Conservation (phyloP, 2,113 vertebrate genomes). For the Charina bottae region DNA sequence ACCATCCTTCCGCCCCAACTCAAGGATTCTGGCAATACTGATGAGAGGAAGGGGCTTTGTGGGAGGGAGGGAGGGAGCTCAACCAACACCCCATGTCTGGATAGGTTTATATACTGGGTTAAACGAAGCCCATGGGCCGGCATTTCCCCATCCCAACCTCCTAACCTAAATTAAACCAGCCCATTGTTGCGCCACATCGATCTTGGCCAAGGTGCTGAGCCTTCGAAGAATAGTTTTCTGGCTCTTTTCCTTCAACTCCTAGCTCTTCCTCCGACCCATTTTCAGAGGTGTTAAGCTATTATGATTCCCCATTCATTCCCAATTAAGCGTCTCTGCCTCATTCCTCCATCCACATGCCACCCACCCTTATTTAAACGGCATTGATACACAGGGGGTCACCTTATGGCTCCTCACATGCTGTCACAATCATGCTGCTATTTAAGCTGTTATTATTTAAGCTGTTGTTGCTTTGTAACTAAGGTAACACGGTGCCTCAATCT, state of each 20-base stretch:
- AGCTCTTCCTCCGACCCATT: slow-evolving; percentile 49
- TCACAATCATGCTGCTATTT: slow-evolving; percentile 52
- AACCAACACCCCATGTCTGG: too few species aligned
- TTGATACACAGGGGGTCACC: slow-evolving; percentile 11
- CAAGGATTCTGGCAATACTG: too few species aligned
- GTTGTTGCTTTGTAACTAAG: not conserved
- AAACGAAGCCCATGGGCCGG: too few species aligned
- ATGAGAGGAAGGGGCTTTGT: too few species aligned
- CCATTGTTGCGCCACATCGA: not conserved
- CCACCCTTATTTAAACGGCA: slow-evolving; percentile 36
- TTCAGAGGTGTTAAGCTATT: slow-evolving; percentile 37
- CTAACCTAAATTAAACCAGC: not conserved
- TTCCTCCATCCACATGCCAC: slow-evolving; percentile 13
- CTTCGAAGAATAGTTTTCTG: not conserved
- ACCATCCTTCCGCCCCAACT: too few species aligned
- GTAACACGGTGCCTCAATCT: slow-evolving; percentile 54
- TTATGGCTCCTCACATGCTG: slow-evolving; percentile 25
- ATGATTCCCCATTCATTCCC: slow-evolving; percentile 52
- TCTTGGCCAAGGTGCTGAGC: not conserved
- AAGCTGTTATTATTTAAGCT: slow-evolving; percentile 50
- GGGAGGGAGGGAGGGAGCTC: too few species aligned
- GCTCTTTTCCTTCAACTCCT: not conserved
- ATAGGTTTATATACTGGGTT: too few species aligned
- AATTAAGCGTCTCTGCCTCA: slow-evolving; percentile 43
- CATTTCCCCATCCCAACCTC: too few species aligned